These are phyloP conservation scores for Genyomyrus donnyi DNA, from an alignment of 2,113 vertebrate species.

Conservation along the genomic window DNA sequence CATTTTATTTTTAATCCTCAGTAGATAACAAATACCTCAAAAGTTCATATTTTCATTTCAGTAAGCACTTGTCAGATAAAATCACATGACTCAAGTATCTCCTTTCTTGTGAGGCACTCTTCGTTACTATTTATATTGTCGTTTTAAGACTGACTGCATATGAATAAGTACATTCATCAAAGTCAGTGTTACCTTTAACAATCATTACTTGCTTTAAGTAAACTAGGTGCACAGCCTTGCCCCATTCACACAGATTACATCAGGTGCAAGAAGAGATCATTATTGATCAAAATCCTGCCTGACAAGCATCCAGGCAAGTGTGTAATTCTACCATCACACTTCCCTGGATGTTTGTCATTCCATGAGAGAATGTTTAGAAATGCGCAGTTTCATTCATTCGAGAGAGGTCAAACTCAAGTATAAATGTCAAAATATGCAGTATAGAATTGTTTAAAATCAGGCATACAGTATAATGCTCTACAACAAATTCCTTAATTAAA, in stretches of 20 bases:
- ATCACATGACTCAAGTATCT: neutral
- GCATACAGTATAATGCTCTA: neutral
- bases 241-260: constrained; percentile 9
- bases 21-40: neutral
- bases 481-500: neutral
- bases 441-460: neutral
- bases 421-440: neutral
- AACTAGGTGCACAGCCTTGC: neutral
- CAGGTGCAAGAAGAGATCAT: neutral
- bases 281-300: neutral
- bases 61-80: neutral
- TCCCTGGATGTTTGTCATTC: neutral
- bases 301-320: neutral
- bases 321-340: neutral
- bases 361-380: constrained; percentile 5
- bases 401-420: neutral
- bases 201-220: constrained; percentile 1
- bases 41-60: neutral
- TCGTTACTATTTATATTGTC: neutral
- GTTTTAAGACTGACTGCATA: neutral
- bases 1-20: neutral
- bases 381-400: neutral
- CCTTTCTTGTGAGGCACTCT: neutral
- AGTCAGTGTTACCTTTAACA: neutral
- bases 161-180: constrained; percentile 2